Evolutionary conservation across 1,140 invertebrate genomes (phyloP), one percentile per base, ranked within the genome.

Genomic region (Tetraneura akinire): DNA sequence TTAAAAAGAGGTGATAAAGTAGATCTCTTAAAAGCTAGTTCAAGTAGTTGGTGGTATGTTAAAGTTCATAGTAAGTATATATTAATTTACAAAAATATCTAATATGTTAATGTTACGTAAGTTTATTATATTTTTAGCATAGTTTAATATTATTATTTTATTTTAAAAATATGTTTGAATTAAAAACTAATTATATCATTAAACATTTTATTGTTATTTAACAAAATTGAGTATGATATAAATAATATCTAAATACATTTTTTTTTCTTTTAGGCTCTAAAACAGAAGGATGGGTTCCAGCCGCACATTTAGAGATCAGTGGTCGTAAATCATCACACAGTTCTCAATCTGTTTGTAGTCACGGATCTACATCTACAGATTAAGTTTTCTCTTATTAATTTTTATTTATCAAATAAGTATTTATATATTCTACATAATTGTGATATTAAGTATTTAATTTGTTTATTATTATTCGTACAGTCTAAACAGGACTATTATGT

Each of bases 21-120:
- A 81, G 94, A 96, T 85, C 88, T 97, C 64, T 87, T 96, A 32
- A 95, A 96, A 87, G 92, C 95, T 60, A 96, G 96, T 81, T 96
- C 93, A 86, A 95, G 94, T 81, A 96, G 96, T 62, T 98, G 96
- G 96, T 97, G 95, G 95, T 96, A 94, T 88, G 94, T 97, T 81
- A 92, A 93, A 83, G 88, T 93, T 18, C 87, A 93, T 83, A 91
- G 92, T 91, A 87, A 87, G 51, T 57, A 23, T n/a, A n/a, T n/a
- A 73, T 1, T 57, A 64, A 78, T 23, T 55, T 62, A 18, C 14
- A 29, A 11, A 45, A 42, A n/a, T 21, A 37, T 66, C 37, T 21
- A 14, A 42, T 37, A 37, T 13, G 42, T 21, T 21, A 0, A 21
- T 37, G 18, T 66, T 0, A 21, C n/a, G 37, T 66, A 21, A 32